Evolutionary conservation across 2,113 vertebrate species (phyloP).

Genomic region (Pyxicephalus adspersus): DNA sequence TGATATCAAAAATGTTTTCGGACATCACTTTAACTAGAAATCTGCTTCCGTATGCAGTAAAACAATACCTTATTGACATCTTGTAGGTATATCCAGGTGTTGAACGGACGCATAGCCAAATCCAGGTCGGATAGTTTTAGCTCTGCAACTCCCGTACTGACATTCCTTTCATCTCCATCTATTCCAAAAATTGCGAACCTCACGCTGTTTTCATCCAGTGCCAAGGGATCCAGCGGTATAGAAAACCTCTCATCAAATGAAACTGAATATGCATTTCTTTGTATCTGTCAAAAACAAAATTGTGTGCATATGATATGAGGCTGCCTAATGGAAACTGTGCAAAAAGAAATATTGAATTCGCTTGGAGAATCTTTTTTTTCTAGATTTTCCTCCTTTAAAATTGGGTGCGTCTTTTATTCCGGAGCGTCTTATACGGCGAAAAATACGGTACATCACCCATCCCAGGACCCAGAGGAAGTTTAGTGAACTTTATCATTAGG

Average conservation of each 20-base stretch:
- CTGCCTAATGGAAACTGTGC: background rate
- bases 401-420: too few relatives aligned
- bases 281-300: slow-evolving; percentile 73
- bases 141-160: slow-evolving; percentile 87
- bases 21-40: too few relatives aligned
- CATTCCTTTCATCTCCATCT: slow-evolving; percentile 83
- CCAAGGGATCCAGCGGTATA: slow-evolving; percentile 77
- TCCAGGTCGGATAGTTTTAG: slow-evolving; percentile 92
- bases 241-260: slow-evolving; percentile 91
- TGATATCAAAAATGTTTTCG: too few relatives aligned
- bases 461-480: too few relatives aligned
- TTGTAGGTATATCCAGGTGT: slow-evolving; percentile 94
- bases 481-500: too few relatives aligned
- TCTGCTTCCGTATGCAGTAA: too few relatives aligned
- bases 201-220: slow-evolving; percentile 87
- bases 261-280: slow-evolving; percentile 85
- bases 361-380: background rate
- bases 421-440: too few relatives aligned
- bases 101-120: slow-evolving; percentile 85
- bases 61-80: slow-evolving; percentile 86
- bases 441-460: too few relatives aligned
- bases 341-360: background rate
- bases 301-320: background rate
- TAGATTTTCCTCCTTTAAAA: too few relatives aligned
- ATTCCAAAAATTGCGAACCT: slow-evolving; percentile 88